These are phyloP conservation scores for Crax fasciolata DNA, from an alignment of 2,797 vertebrate genomes.

Conservation along the genomic window DNA sequence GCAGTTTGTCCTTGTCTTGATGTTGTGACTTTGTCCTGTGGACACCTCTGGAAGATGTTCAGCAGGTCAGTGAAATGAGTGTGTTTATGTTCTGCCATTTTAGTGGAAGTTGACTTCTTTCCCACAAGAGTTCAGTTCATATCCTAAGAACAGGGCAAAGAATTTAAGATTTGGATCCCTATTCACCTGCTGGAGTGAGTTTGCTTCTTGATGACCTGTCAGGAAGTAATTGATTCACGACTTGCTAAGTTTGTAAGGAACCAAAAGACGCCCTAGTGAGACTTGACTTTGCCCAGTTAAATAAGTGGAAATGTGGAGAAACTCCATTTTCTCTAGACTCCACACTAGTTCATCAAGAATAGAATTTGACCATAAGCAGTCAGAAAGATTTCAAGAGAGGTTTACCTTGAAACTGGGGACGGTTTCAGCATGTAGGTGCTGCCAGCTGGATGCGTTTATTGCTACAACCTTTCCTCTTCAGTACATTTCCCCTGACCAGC, in stretches of 20 bases:
- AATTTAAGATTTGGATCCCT: background rate
- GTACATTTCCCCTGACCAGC: background rate
- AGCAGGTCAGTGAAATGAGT: background rate
- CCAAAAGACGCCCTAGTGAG: background rate
- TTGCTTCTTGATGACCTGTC: background rate
- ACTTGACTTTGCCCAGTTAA: background rate
- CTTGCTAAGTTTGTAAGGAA: background rate
- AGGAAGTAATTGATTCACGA: background rate
- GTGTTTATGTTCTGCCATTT: background rate
- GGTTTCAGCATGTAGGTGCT: background rate
- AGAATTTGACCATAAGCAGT: background rate
- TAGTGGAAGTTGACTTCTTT: background rate
- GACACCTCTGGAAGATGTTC: background rate
- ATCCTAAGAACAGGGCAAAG: background rate
- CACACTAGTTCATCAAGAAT: background rate
- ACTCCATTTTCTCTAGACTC: background rate
- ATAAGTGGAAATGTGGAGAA: conserved; percentile 11
- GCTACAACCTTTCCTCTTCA: background rate
- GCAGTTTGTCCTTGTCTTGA: background rate
- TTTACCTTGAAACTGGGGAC: background rate
- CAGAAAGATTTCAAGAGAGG: background rate
- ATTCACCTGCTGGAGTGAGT: accelerated
- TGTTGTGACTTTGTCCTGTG: background rate
- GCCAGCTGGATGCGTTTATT: background rate
- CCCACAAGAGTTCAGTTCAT: accelerated